Conservation (phyloP, 1,140 invertebrate genomes). For the Ceratitis capitata region DNA sequence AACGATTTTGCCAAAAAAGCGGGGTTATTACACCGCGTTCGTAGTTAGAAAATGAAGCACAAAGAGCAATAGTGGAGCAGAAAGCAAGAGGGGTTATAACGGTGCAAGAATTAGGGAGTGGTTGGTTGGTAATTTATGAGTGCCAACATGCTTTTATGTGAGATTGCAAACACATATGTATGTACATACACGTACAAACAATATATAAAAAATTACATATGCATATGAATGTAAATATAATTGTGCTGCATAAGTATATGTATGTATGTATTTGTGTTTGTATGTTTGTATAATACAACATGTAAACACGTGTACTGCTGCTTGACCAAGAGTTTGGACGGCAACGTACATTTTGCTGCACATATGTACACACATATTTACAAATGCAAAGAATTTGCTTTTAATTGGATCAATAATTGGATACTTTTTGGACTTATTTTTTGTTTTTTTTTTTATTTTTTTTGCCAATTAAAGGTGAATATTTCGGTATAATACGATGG, state of each 20-base stretch:
- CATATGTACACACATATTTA: not conserved
- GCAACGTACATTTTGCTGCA: too few species aligned
- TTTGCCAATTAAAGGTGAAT: constrained; percentile 19
- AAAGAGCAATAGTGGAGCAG: not conserved
- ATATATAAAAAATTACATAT: too few species aligned
- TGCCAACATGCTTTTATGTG: not conserved
- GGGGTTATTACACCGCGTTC: not conserved
- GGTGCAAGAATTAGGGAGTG: not conserved
- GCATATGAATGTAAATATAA: not conserved
- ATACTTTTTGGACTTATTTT: constrained; percentile 25
- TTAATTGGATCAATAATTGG: constrained; percentile 36
- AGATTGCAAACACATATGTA: not conserved
- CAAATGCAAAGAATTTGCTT: not conserved
- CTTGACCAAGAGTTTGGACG: not conserved
- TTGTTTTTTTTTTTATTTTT: too few species aligned
- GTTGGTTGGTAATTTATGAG: constrained; percentile 33
- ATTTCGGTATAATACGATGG: not conserved
- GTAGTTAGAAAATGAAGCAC: constrained; percentile 31
- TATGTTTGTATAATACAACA: too few species aligned
- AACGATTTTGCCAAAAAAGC: not conserved
- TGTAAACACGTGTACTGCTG: not conserved
- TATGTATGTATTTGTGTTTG: not conserved
- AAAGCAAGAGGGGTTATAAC: not conserved
- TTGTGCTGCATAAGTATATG: not conserved
- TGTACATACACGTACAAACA: not conserved